Conservation (phyloP, 2,797 vertebrate genomes). For the Amniataba percoides region DNA sequence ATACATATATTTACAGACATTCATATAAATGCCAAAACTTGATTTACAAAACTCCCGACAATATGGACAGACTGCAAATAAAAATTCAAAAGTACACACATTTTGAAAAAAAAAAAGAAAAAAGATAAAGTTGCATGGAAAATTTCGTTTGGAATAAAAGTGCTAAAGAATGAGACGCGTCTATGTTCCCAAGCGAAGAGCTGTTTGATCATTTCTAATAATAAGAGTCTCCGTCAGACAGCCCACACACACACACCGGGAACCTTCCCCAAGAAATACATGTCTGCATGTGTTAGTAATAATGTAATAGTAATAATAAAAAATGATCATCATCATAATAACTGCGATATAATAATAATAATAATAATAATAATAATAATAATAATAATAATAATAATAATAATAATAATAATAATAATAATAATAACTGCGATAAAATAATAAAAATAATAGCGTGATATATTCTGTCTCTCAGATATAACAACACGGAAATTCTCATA, state of each 20-base stretch:
- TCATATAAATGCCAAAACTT: conserved; percentile 27
- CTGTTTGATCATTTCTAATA: conserved; percentile 5
- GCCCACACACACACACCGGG: not conserved
- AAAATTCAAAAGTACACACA: conserved; percentile 10
- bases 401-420: conserved; percentile 51
- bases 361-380: not conserved
- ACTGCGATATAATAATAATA: conserved; percentile 5
- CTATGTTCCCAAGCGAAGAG: conserved; percentile 33
- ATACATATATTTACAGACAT: conserved; percentile 63
- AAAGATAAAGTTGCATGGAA: not conserved
- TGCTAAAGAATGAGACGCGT: conserved; percentile 49
- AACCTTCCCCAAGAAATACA: not conserved
- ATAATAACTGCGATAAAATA: conserved; percentile 41
- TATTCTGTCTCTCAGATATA: conserved; percentile 6
- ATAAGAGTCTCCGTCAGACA: conserved; percentile 5
- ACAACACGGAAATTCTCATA: conserved; percentile 3
- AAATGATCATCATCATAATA: no score
- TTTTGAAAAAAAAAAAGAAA: not conserved
- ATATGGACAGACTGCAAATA: conserved; percentile 19
- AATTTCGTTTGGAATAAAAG: conserved; percentile 47
- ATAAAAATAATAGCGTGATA: conserved; percentile 1
- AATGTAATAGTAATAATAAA: conserved; percentile 8
- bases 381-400: conserved; percentile 43
- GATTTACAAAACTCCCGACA: conserved; percentile 24
- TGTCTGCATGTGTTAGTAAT: not conserved